phyloP scores from a whole-genome alignment of 2,113 vertebrate species.

The Anguilla japonica region DNA sequence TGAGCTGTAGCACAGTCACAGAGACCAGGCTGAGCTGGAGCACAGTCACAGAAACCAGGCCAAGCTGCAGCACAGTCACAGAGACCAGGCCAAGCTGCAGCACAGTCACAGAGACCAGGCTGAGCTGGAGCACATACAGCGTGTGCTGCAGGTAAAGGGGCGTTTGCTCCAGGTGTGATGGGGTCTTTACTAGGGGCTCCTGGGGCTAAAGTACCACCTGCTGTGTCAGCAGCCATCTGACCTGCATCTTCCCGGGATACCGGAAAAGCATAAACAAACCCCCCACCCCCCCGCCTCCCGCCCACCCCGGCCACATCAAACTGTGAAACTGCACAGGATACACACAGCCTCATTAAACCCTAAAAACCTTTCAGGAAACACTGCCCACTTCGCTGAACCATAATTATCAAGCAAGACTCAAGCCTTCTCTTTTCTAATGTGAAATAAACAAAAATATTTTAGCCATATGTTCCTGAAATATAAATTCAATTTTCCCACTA shows the following conservation, averaged over 20 bases:
- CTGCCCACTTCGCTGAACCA: neutral
- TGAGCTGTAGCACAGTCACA: too few species aligned
- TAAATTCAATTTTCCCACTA: neutral
- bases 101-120: neutral
- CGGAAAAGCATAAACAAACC: neutral
- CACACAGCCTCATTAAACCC: neutral
- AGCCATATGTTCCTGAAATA: too few species aligned
- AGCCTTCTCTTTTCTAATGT: neutral
- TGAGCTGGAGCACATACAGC: too few species aligned
- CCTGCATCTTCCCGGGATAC: neutral
- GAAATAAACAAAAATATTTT: too few species aligned
- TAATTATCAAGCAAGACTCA: neutral
- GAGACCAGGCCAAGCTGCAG: neutral
- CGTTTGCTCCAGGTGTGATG: neutral
- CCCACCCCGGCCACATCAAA: neutral
- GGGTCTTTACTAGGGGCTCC: neutral
- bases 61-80: constrained; percentile 17
- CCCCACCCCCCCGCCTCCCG: neutral
- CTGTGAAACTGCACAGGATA: neutral
- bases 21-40: too few species aligned
- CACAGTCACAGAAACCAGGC: neutral
- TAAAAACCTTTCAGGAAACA: neutral
- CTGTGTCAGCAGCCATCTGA: neutral
- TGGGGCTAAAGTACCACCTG: neutral
- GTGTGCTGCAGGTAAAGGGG: neutral